phyloP scores from a whole-genome alignment of 1,140 invertebrate genomes.

The Steinernema feltiae region DNA sequence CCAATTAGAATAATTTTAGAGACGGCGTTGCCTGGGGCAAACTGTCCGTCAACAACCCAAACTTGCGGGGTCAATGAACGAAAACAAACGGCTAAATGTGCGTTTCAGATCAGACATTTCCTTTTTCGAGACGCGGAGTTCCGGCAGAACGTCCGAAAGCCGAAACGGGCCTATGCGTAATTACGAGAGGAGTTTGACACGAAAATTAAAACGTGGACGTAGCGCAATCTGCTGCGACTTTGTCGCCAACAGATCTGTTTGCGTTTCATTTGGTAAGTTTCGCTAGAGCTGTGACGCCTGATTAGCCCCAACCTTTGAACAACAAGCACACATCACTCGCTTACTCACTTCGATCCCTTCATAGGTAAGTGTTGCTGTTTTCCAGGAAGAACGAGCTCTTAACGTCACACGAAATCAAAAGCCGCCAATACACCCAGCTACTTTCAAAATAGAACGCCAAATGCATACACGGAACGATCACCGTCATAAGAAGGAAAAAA shows the following conservation, averaged over 20 bases:
- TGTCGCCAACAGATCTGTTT: no score
- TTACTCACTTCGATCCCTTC: no score
- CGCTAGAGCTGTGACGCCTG: no score
- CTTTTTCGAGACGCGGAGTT: neutral
- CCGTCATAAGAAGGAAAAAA: neutral
- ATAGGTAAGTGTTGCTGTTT: no score
- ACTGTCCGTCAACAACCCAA: neutral
- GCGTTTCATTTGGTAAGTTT: neutral
- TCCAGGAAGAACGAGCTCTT: no score
- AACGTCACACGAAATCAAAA: no score
- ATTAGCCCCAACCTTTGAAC: no score
- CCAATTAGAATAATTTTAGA: constrained; percentile 14
- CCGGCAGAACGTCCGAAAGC: neutral
- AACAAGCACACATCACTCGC: no score
- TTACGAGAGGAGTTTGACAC: neutral
- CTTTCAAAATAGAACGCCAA: no score
- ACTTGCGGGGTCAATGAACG: neutral
- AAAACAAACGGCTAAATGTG: neutral
- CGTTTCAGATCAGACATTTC: neutral
- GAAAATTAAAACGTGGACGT: neutral
- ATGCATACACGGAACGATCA: no score
- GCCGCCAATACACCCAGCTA: no score
- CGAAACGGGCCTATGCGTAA: neutral
- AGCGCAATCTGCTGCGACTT: no score
- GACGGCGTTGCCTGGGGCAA: neutral